Evolutionary conservation across 2,888 invertebrate genomes (phyloP), one percentile per base, ranked within the genome.

Genomic region (Agonopterix subpropinquella): DNA sequence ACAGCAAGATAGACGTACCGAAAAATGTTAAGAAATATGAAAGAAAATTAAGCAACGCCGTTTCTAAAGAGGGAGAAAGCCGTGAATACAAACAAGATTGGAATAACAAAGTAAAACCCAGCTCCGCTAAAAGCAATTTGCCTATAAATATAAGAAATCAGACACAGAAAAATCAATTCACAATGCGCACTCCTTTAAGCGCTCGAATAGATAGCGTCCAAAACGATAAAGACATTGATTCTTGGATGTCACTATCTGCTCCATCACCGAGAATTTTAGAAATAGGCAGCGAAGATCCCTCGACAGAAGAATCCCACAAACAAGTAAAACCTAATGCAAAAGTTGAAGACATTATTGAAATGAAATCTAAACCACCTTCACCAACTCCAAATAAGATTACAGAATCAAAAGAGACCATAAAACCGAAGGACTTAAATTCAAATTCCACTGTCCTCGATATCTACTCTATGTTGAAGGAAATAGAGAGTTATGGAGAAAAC

Each of bases 381-480:
- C 41, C 54, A 42, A 43, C 48, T 15, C 50, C 53, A 2, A 50
- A 8, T 2, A 42, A 42, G 11, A 11, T 13, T 7, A 4, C 51
- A 15, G 48, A 53, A n/a, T 62, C 60, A 37, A 66, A 66, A 50
- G 71, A 72, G 4, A 10, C 55, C 3, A 56, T 61, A 41, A 65
- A 65, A 49, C 3, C 67, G 2, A 75, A 70, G 41, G 85, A 85
- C 35, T 57, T 86, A 18, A 73, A 64, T 50, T 53, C 73, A 8
- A 77, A 80, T 53, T 82, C 88, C 1, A 83, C 86, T 39, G 88
- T 89, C 1, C 61, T 89, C 28, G 89, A 89, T 65, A 89, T 89
- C 53, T 89, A 88, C 64, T 86, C 89, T 0, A 88, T 89, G 84
- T 61, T 89, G 39, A 88, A 88, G 60, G 89, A 89, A 67, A 89